phyloP scores from a whole-genome alignment of 64 coral and sea anemone species.

The Catalaphyllia jardinei region DNA sequence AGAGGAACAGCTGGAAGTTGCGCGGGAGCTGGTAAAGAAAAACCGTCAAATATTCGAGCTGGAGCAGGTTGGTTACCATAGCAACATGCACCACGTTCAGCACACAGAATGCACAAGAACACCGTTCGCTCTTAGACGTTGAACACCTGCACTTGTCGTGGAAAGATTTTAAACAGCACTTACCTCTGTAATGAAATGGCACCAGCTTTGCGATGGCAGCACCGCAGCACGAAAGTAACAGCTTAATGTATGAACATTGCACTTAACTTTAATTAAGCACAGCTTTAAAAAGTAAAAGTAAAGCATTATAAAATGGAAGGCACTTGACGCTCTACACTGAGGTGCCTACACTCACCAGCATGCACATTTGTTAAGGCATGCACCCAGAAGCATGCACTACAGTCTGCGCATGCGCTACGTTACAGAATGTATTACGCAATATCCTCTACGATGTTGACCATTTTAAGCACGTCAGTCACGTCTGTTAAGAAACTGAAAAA shows the following conservation, averaged over 20 bases:
- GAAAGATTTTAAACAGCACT: not conserved
- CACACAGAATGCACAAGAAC: too few relatives aligned
- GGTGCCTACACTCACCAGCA: too few relatives aligned
- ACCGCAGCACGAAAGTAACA: not conserved
- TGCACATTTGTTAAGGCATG: too few relatives aligned
- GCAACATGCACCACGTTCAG: not conserved
- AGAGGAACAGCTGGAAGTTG: not conserved
- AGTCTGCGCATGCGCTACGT: too few relatives aligned
- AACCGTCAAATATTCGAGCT: slow-evolving; percentile 69
- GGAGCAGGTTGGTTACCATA: slow-evolving; percentile 71
- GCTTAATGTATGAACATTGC: not conserved
- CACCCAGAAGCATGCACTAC: too few relatives aligned
- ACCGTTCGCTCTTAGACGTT: too few relatives aligned
- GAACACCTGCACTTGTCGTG: slow-evolving; percentile 1
- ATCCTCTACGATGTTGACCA: too few relatives aligned
- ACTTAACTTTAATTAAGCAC: not conserved
- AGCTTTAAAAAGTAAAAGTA: not conserved
- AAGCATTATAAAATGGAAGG: not conserved
- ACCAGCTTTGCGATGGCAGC: not conserved
- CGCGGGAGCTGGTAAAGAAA: slow-evolving; percentile 62
- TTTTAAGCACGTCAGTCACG: too few relatives aligned
- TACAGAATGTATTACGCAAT: too few relatives aligned
- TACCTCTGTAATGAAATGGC: not conserved
- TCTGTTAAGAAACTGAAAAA: too few relatives aligned
- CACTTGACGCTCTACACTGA: too few relatives aligned